A percentile compares a stretch with the other conserved stretches of the same genome.
phyloP scores from a whole-genome alignment of 1,140 invertebrate species.

The Lordiphosa clarofinis region DNA sequence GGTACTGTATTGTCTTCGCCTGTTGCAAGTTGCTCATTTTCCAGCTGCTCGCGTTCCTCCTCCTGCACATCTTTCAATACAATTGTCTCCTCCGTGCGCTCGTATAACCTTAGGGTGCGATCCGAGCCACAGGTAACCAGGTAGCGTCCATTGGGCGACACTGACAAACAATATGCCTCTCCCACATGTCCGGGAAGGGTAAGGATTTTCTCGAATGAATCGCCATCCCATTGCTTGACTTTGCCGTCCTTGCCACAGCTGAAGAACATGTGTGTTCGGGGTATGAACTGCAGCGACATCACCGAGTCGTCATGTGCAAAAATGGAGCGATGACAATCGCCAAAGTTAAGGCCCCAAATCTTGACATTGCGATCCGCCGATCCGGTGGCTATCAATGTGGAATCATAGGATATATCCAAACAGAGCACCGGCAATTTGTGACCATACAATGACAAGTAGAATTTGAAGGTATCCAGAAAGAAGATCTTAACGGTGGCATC shows the following conservation, averaged over 20 bases:
- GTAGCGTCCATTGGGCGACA: slow-evolving; percentile 90
- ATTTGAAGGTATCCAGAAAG: slow-evolving; percentile 96
- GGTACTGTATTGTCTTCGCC: slow-evolving; percentile 86
- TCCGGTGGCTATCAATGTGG: slow-evolving; percentile 93
- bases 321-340: slow-evolving; percentile 94
- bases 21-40: slow-evolving; percentile 86
- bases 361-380: slow-evolving; percentile 97
- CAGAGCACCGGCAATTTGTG: slow-evolving; percentile 97
- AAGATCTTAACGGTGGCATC: slow-evolving; percentile 98
- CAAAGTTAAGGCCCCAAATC: slow-evolving; percentile 99
- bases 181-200: slow-evolving; percentile 91
- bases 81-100: slow-evolving; percentile 92
- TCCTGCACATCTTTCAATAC: slow-evolving; percentile 96
- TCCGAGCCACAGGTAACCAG: slow-evolving; percentile 93
- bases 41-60: slow-evolving; percentile 86
- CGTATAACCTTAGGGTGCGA: slow-evolving; percentile 91
- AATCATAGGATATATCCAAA: slow-evolving; percentile 97
- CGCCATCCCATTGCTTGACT: slow-evolving; percentile 98
- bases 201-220: slow-evolving; percentile 93
- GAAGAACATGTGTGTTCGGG: slow-evolving; percentile 96
- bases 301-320: slow-evolving; percentile 97
- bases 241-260: slow-evolving; percentile 95
- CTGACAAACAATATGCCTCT: slow-evolving; percentile 87
- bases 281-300: slow-evolving; percentile 92
- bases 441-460: slow-evolving; percentile 97